Evolutionary conservation across 2,888 invertebrate genomes (phyloP).

Genomic region (Cheilosia vernalis): DNA sequence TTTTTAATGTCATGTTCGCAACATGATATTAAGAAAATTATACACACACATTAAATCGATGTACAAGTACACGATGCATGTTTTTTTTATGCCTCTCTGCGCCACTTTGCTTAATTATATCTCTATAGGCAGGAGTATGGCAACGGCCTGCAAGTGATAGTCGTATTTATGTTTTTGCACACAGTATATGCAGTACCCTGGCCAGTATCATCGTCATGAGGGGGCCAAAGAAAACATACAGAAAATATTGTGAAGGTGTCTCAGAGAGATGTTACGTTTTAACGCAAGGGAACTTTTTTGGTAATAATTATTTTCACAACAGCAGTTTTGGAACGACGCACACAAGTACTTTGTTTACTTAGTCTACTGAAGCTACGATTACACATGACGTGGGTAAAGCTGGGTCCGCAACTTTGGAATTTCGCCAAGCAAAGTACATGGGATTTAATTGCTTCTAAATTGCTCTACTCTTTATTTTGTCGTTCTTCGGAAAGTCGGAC

Average conservation of each 20-base stretch:
- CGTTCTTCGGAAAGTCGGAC: too few relatives aligned
- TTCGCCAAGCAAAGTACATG: too few relatives aligned
- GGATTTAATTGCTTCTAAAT: too few relatives aligned
- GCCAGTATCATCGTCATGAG: constrained; percentile 45
- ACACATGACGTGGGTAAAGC: too few relatives aligned
- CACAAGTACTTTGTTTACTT: too few relatives aligned
- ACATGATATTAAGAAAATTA: constrained; percentile 74
- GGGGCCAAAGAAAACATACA: not conserved
- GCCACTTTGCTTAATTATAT: constrained; percentile 56
- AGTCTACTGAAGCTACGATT: too few relatives aligned
- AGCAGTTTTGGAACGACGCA: too few relatives aligned
- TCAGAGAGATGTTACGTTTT: too few relatives aligned
- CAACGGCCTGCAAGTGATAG: constrained; percentile 47
- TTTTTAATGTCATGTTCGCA: constrained; percentile 74
- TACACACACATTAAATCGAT: constrained; percentile 70
- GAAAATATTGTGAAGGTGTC: not conserved
- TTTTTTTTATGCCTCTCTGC: not conserved
- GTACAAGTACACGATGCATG: constrained; percentile 42
- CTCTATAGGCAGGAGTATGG: constrained; percentile 9
- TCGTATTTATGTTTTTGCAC: constrained; percentile 44
- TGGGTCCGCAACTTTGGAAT: too few relatives aligned
- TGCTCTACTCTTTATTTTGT: too few relatives aligned
- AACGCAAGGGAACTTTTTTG: too few relatives aligned
- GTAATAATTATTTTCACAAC: too few relatives aligned
- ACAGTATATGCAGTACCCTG: not conserved